Evolutionary conservation across 2,113 vertebrate genomes (phyloP), one percentile per base, ranked within the genome.

Genomic region (Bothrops jararaca): DNA sequence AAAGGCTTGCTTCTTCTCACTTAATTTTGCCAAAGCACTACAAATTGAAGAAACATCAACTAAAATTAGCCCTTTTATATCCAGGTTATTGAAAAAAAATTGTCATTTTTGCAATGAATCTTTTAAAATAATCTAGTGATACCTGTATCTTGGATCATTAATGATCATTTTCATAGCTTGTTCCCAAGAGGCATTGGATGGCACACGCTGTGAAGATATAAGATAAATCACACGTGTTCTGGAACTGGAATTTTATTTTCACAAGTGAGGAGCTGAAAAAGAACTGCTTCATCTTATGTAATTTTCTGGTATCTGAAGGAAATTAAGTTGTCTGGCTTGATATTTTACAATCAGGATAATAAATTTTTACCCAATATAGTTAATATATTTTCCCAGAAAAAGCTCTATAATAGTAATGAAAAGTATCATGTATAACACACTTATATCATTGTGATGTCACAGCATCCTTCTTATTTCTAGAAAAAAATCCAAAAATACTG

Each of bases 131-230:
- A 45, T 45, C 3, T 54, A 85, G 80, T 69, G 91, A 58, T 98
- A 98, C 98, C 98, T 98, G 96, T 98, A 98, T 97, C 98, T 97
- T 56, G 98, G 98, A 94, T 98, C 98, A 87, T 99, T 99, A 94
- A 99, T 99, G 91, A 99, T 99, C 98, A 99, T 98, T 96, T 99
- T 99, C 99, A 99, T 99, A 53, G 99, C 99, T 94, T 99, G 99
- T 58, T 99, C 99, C 99, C 99, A 99, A 0, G 99, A 99, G 9
- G 99, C 98, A 97, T 98, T 99, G 39, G 99, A 99, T 7, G 99
- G 99, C 34, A 99, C 99, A 3, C 98, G 97, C 99, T 99, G 96
- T 91, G 90, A 92, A 97, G 29, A 96, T 15, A 95, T 48, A 0
- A 87, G 85, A 91, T 54, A 3, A 60, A 2, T 20, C 42, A 91